Evolutionary conservation across 2,113 vertebrate species (phyloP), one percentile per base, ranked within the genome.

Genomic region (Oryzias woworae): DNA sequence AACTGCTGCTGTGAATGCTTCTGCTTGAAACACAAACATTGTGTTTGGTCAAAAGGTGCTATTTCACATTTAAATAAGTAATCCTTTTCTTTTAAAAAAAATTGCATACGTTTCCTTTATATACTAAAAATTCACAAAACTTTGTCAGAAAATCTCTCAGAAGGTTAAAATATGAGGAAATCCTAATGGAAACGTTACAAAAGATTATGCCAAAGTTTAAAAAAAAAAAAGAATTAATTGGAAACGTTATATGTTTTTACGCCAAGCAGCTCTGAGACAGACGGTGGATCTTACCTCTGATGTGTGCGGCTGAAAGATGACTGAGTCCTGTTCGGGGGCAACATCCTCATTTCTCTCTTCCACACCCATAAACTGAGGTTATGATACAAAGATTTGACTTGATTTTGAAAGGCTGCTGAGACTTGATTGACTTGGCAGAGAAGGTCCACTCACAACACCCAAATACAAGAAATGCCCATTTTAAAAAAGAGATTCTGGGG

Each of bases 331-430:
- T 23, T 16, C 50, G 50, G 18, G 56, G 20, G 24, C 52, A 20
- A 50, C 62, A 58, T 87, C 78, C 83, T 81, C 75, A 71, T 81
- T 77, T 81, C 67, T 81, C 53, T 78, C 59, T 66, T 69, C 80
- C 69, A 81, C 74, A 71, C 85, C 73, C 85, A 73, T 84, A 60
- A 1, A 71, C 63, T 58, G 69, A 82, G 62, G 81, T 61, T 79
- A 83, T 60, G 71, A 63, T 63, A 62, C 55, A 62, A 58, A 50
- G 72, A 82, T 85, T 77, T 73, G 66, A 83, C 69, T 67, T 83
- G 74, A 81, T 79, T 85, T 73, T 62, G 13, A 75, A 51, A 52
- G 17, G 43, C 22, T 42, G 60, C 67, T 51, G 74, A 67, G 51
- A 44, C 53, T 81, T 62, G 60, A 55, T 48, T 53, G 59, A 5